A percentile compares a stretch with the other conserved stretches of the same genome.
These are phyloP conservation scores for Pardalotus punctatus DNA, from an alignment of 2,113 vertebrate species.

Conservation along the genomic window DNA sequence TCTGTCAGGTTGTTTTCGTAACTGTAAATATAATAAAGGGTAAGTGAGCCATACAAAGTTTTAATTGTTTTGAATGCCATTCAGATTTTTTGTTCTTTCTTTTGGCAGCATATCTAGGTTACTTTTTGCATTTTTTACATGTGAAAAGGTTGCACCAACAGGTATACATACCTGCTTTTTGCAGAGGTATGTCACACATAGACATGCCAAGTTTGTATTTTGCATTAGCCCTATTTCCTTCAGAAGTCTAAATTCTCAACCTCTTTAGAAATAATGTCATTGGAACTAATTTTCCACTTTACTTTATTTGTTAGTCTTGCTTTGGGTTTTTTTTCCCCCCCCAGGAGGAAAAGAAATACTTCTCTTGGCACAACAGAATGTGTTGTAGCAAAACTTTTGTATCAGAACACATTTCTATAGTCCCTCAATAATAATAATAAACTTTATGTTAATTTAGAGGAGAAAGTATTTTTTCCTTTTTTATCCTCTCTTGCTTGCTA, in stretches of 20 bases:
- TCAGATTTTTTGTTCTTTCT: neutral
- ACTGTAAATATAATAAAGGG: neutral
- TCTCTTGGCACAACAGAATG: neutral
- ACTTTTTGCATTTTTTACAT: neutral
- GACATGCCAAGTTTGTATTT: neutral
- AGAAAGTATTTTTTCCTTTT: neutral
- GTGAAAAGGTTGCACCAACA: neutral
- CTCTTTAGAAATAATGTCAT: neutral
- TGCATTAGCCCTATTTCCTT: neutral
- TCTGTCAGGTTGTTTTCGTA: neutral
- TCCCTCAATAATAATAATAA: neutral
- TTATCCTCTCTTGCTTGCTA: neutral
- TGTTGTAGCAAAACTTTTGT: neutral
- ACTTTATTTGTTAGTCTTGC: neutral
- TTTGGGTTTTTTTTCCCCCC: neutral
- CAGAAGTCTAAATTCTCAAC: neutral
- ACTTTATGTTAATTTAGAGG: neutral
- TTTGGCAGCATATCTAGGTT: neutral
- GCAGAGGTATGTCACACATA: neutral
- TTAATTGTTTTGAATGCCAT: neutral
- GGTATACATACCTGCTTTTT: neutral
- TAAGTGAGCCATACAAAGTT: neutral
- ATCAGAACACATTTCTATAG: neutral
- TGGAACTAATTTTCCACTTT: neutral
- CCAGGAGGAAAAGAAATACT: neutral